Percentiles rank a stretch among this genome's conserved stretches.
Conservation (phyloP, 2,113 vertebrate genomes). For the Porphyrio hochstetteri region DNA sequence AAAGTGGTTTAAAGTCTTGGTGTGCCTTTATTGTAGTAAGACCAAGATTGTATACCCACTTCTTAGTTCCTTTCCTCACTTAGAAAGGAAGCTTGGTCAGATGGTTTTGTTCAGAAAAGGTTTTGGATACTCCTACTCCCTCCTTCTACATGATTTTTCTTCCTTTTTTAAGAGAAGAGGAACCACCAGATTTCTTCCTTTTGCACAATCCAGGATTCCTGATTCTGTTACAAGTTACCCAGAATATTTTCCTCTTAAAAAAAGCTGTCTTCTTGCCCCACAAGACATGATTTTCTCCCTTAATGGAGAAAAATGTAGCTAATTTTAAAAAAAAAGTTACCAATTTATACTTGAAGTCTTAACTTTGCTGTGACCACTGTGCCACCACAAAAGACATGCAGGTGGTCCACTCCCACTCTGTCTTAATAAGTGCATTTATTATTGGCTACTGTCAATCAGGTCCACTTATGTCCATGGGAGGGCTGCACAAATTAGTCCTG, state of each 20-base stretch:
- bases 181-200: neutral
- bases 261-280: neutral
- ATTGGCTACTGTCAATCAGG: neutral
- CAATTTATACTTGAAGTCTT: neutral
- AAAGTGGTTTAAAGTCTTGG: accelerated
- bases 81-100: neutral
- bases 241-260: neutral
- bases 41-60: accelerated
- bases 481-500: neutral
- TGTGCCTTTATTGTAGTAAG: neutral
- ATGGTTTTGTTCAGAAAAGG: neutral
- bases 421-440: neutral
- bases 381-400: neutral
- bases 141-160: neutral
- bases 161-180: neutral
- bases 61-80: neutral
- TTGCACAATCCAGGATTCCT: neutral
- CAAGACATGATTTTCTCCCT: neutral
- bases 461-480: neutral
- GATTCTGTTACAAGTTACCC: neutral
- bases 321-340: neutral
- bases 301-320: neutral
- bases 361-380: neutral
- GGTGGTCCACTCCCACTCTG: neutral
- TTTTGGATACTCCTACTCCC: neutral